phyloP scores from a whole-genome alignment of 2,888 invertebrate species.

The Folsomia manolachei region DNA sequence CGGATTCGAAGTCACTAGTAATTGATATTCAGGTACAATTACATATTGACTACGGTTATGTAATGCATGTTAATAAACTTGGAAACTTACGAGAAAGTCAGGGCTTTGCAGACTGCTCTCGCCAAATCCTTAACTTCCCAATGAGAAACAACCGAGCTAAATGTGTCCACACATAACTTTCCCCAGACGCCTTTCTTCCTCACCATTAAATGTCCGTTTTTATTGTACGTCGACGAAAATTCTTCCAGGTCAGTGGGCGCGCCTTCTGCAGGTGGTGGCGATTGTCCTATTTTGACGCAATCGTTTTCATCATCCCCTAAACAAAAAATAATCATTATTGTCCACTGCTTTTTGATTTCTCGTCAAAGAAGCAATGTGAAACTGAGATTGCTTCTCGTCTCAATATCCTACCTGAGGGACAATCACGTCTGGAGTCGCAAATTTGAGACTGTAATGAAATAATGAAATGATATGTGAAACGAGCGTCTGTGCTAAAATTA shows the following conservation, averaged over 20 bases:
- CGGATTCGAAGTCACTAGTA: slow-evolving; percentile 46
- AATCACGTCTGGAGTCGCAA: slow-evolving; percentile 59
- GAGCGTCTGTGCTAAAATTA: neutral
- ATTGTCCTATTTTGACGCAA: slow-evolving; percentile 66
- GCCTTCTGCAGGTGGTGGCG: slow-evolving; percentile 61
- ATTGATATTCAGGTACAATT: neutral
- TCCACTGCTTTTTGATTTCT: too few relatives aligned
- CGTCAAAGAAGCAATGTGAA: too few relatives aligned
- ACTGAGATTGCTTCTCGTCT: too few relatives aligned
- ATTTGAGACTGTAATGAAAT: slow-evolving; percentile 26
- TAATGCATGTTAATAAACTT: too few relatives aligned
- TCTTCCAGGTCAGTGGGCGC: slow-evolving; percentile 53
- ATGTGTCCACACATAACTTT: slow-evolving; percentile 69
- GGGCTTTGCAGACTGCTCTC: slow-evolving; percentile 70
- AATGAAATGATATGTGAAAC: neutral
- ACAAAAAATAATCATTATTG: too few relatives aligned
- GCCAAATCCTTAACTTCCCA: slow-evolving; percentile 70
- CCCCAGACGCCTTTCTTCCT: slow-evolving; percentile 72
- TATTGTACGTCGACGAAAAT: slow-evolving; percentile 46
- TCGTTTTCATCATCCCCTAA: slow-evolving; percentile 75
- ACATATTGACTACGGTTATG: neutral
- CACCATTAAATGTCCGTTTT: slow-evolving; percentile 67
- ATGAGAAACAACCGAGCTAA: slow-evolving; percentile 62
- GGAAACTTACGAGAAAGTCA: slow-evolving; percentile 69
- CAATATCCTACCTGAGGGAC: too few relatives aligned